Conservation (phyloP, 1,140 invertebrate species). For the Tetramorium parvispinum region DNA sequence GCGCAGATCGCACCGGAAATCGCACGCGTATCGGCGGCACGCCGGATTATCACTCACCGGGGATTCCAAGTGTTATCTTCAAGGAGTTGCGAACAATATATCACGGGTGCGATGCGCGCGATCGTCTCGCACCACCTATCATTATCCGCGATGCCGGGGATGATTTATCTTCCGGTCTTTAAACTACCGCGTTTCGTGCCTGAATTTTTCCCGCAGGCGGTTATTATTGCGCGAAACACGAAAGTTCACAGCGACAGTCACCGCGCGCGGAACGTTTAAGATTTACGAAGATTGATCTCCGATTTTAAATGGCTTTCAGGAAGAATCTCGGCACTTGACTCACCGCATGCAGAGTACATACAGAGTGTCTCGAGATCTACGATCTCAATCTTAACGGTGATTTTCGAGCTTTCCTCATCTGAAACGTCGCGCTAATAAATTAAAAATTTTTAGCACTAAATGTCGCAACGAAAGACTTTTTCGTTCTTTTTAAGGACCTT, state of each 20-base stretch:
- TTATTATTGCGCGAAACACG: constrained; percentile 41
- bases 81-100: constrained; percentile 70
- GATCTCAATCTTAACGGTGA: not conserved
- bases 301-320: constrained; percentile 20
- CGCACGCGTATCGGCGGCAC: constrained; percentile 15
- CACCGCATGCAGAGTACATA: not conserved
- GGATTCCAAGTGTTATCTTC: constrained; percentile 74
- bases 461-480: not conserved
- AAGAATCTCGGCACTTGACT: constrained; percentile 6
- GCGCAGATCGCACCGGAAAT: constrained; percentile 43
- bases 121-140: constrained; percentile 73
- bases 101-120: constrained; percentile 68
- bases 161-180: constrained; percentile 78
- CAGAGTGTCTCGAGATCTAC: not conserved
- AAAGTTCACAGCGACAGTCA: constrained; percentile 37
- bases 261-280: constrained; percentile 54
- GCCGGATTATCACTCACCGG: constrained; percentile 66
- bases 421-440: not conserved
- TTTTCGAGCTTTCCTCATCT: not conserved
- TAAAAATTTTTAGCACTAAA: not conserved
- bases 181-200: constrained; percentile 59
- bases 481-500: not conserved
- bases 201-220: constrained; percentile 46
- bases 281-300: constrained; percentile 50
- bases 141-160: constrained; percentile 77